Evolutionary conservation across 2,888 invertebrate species (phyloP).

Genomic region (Mimas tiliae): DNA sequence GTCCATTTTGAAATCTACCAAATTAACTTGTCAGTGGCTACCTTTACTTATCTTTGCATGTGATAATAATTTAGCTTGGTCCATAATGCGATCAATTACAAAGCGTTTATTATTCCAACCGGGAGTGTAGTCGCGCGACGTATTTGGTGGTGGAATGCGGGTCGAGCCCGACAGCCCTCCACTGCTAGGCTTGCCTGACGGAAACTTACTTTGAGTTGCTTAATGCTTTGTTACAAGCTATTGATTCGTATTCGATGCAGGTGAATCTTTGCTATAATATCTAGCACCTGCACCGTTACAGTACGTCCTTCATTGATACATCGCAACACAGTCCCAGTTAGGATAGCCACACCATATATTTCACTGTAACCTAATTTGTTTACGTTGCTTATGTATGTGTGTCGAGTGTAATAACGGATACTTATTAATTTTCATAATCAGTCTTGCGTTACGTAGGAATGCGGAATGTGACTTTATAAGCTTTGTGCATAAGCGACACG

Average conservation of each 20-base stretch:
- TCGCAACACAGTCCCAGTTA: conserved; percentile 53
- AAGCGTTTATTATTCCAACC: conserved; percentile 69
- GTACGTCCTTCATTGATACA: conserved; percentile 55
- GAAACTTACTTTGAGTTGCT: conserved; percentile 57
- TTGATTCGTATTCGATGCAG: conserved; percentile 66
- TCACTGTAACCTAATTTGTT: conserved; percentile 46
- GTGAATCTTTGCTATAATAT: conserved; percentile 42
- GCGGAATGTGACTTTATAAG: neutral
- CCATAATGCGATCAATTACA: conserved; percentile 50
- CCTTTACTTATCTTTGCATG: too few relatives aligned
- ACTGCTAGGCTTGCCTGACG: conserved; percentile 51
- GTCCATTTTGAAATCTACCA: too few relatives aligned
- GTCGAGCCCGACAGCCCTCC: conserved; percentile 50
- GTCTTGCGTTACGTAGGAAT: neutral
- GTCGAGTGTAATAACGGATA: conserved; percentile 10
- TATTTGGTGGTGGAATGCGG: conserved; percentile 77
- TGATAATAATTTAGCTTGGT: conserved; percentile 53
- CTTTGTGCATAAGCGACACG: neutral
- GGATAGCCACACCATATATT: conserved; percentile 45
- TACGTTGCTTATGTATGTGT: conserved; percentile 34
- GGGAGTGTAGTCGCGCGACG: conserved; percentile 61
- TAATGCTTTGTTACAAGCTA: conserved; percentile 50
- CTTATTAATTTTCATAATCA: conserved; percentile 13
- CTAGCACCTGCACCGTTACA: conserved; percentile 57
- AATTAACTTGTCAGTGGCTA: too few relatives aligned